Conservation (phyloP, 2,113 vertebrate species). For the Argyrosomus japonicus region DNA sequence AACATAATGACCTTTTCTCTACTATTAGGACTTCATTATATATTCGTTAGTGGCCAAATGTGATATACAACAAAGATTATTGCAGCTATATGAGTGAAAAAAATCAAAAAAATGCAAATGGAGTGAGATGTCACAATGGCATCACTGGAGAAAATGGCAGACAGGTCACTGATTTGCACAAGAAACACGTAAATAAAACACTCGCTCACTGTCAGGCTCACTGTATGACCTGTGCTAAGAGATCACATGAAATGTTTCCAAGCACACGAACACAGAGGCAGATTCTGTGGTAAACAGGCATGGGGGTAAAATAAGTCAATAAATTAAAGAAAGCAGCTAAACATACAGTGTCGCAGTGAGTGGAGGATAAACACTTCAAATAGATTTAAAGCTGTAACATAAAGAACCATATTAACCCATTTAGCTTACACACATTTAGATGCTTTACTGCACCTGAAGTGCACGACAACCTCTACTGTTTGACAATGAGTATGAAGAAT, state of each 20-base stretch:
- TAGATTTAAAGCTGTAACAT: constrained; percentile 11
- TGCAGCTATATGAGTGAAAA: not conserved
- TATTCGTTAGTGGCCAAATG: not conserved
- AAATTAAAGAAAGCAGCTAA: not conserved
- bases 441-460: not conserved
- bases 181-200: not conserved
- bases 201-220: not conserved
- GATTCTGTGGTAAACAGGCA: not conserved
- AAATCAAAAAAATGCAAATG: constrained; percentile 19
- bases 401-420: not conserved
- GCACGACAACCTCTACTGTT: constrained; percentile 12
- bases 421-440: constrained; percentile 14
- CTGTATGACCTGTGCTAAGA: not conserved
- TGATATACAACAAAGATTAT: not conserved
- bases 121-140: constrained; percentile 4
- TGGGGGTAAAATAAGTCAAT: not conserved
- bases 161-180: not conserved
- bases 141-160: constrained; percentile 29
- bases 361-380: not conserved
- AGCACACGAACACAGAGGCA: not conserved
- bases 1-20: too few species aligned
- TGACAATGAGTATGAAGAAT: constrained; percentile 9
- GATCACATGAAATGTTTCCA: not conserved
- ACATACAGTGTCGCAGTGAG: not conserved
- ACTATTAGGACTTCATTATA: too few species aligned